Evolutionary conservation across 2,888 invertebrate species (phyloP), one percentile per base, ranked within the genome.

Genomic region (Drosophila tripunctata): DNA sequence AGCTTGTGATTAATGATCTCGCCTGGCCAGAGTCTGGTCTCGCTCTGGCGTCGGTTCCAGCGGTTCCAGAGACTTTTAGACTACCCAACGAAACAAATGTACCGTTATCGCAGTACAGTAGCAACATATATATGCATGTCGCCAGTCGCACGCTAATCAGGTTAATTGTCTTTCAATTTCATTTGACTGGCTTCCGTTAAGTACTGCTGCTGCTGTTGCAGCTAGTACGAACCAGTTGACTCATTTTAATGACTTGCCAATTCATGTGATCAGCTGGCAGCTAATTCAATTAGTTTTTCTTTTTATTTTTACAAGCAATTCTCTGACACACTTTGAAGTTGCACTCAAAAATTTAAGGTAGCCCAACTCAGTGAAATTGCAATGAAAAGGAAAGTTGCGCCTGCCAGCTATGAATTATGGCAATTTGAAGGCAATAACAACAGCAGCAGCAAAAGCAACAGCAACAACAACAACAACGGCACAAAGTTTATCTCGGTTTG

Each of bases 101-200:
- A 76, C 74, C 80, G 83, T 80, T 86, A 79, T 76, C 65, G 57
- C 48, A 64, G 66, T 62, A 70, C 73, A 55, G 73, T 75, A 73
- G 73, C 73, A 54, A 48, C 57, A 55, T 17, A 65, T 33, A 40
- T 62, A 67, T 68, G 82, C 75, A 75, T 75, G 75, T 67, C 66
- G 75, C 86, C 10, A 77, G 57, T 66, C 70, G 70, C 72, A 84
- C 60, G 68, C 74, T 85, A 82, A 87, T 82, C 82, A 87, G 82
- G 82, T 81, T 87, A 87, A 82, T 82, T 82, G 87, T 84, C 87
- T 84, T 68, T 82, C 82, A 84, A 82, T 82, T 82, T 84, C 65
- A 75, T 75, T 76, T 71, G 73, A 71, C 76, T 76, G 75, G 66
- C 74, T 69, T 61, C 70, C 68, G 68, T 41, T 68, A 48, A 45